Base-by-base conservation (phyloP, 2,888 invertebrate species). In the Ormyrus labotus region DNA sequence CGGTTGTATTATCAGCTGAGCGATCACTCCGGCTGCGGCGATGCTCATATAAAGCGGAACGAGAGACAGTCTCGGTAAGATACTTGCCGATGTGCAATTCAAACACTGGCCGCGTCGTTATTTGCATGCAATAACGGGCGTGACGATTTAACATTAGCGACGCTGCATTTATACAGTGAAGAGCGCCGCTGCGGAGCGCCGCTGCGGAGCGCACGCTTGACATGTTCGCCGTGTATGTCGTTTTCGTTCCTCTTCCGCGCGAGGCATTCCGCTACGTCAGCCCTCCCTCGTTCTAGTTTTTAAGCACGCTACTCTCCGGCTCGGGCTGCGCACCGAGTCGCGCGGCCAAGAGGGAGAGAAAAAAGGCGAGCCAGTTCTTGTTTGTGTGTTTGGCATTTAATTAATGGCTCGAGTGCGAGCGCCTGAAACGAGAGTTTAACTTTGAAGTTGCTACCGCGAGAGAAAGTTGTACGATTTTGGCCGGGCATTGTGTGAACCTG, bases 51-150 rank as follows among this genome's bases (percentile, higher is more conserved):
- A 64, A 74, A 74, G 68, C 57, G 45, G 47, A 67, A 71, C 64
- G 79, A 75, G 73, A 69, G 83, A 78, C 34, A 34, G 34, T 34
- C 34, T 34, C 34, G 77, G n/a, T 45, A 60, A 73, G 58, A 65
- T 68, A 60, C 73, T 78, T 57, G 70, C 60, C 71, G 83, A 82
- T 81, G 82, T 82, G 82, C 84, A 87, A 85, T 87, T 88, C 85
- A 86, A 87, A 87, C 85, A 85, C 84, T 83, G 83, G 83, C 83
- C 81, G 82, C 47, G 72, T 81, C 84, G 84, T 84, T 87, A 88
- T 88, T 88, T 87, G 84, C 87, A 85, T 88, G 85, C 86, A 88
- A 88, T 88, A 87, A 88, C 85, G 82, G 81, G 83, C 84, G 79
- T 85, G 85, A 83, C 86, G 85, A 86, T 88, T 88, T 86, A 87